Evolutionary conservation across 2,888 invertebrate genomes (phyloP).

Genomic region (Nemurella pictetii): DNA sequence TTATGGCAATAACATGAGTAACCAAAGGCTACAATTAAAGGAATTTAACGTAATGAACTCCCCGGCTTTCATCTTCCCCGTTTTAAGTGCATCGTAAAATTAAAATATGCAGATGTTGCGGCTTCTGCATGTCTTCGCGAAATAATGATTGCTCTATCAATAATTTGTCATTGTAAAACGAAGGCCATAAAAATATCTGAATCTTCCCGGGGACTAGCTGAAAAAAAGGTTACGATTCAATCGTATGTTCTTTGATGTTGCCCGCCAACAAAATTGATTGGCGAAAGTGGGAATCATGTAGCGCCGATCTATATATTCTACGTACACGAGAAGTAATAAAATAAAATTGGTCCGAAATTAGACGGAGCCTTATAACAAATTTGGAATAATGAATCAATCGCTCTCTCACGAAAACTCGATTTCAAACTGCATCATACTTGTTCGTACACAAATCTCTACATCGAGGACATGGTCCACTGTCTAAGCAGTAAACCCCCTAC

Average conservation of each 20-base stretch:
- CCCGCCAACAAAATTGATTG: background rate
- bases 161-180: slow-evolving; percentile 17
- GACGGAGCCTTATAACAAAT: background rate
- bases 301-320: background rate
- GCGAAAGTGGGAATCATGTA: background rate
- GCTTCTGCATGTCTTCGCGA: background rate
- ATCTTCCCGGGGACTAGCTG: background rate
- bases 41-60: background rate
- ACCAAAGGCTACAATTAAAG: slow-evolving; percentile 18
- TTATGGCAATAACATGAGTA: slow-evolving; percentile 17
- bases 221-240: background rate
- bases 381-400: background rate
- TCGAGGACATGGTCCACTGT: background rate
- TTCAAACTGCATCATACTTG: background rate
- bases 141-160: background rate
- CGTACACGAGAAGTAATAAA: background rate
- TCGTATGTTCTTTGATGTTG: background rate
- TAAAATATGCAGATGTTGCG: background rate
- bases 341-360: background rate
- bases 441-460: background rate
- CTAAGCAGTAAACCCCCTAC: background rate
- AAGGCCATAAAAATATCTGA: background rate
- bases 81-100: background rate
- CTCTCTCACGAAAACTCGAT: background rate
- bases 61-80: background rate